Conservation (phyloP, 2,797 vertebrate species). For the Holocentrus rufus region DNA sequence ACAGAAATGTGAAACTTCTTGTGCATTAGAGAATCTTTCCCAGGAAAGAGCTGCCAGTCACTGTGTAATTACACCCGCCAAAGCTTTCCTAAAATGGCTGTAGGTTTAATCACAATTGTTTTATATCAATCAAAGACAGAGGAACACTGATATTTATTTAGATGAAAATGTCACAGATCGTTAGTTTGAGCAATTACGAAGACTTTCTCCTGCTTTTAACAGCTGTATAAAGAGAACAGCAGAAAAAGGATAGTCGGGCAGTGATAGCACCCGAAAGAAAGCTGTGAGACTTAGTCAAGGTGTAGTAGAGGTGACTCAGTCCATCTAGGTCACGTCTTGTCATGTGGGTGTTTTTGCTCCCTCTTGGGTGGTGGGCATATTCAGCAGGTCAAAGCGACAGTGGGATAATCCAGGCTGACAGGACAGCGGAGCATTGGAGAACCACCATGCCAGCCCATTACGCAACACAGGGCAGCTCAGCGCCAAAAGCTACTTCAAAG, state of each 20-base stretch:
- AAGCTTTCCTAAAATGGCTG: slow-evolving; percentile 23
- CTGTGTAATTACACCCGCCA: slow-evolving; percentile 3
- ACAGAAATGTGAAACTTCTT: no score
- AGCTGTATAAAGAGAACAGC: not conserved
- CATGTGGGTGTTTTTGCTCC: slow-evolving; percentile 1
- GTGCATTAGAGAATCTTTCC: no score
- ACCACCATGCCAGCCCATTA: slow-evolving; percentile 40
- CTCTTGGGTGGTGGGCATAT: slow-evolving; percentile 28
- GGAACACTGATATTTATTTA: not conserved
- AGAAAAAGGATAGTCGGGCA: not conserved
- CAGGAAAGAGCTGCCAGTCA: slow-evolving; percentile 15
- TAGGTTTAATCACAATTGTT: not conserved
- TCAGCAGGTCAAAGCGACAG: slow-evolving; percentile 45
- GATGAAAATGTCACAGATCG: no score
- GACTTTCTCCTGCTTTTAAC: no score
- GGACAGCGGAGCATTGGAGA: slow-evolving; percentile 17
- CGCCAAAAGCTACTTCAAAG: slow-evolving; percentile 48
- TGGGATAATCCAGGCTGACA: slow-evolving; percentile 55
- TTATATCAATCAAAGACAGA: not conserved
- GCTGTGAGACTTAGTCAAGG: not conserved
- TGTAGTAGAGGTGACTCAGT: slow-evolving; percentile 2
- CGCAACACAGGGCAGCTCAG: slow-evolving; percentile 31
- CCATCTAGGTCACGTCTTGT: slow-evolving; percentile 16
- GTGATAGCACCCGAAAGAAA: not conserved
- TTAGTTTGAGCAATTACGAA: no score